Base-by-base conservation (phyloP, 2,797 vertebrate species). In the Jordanella pulchra region DNA sequence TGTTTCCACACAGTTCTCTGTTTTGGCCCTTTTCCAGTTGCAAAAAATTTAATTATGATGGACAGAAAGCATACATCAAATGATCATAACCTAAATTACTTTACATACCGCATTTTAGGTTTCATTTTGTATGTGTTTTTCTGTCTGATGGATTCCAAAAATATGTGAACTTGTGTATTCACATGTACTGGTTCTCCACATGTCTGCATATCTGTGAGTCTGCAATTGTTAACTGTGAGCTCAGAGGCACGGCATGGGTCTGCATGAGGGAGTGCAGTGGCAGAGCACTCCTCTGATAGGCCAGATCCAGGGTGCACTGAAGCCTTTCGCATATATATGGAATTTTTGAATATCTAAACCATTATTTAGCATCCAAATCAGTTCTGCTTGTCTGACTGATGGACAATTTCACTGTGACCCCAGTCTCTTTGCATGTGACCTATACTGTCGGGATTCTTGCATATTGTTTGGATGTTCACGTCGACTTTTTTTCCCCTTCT, bases 361-460 rank as follows among this genome's bases (percentile, higher is more conserved):
- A 94, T 96, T 97, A 97, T 96, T 98, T 97, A 97, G 96, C 96
- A 97, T 99, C 96, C 96, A 97, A 97, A 98, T 99, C 97, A 97
- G 97, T 99, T 99, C 96, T 97, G 98, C 96, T 97, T 99, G 97
- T 99, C 98, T 99, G 97, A 95, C 97, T 98, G 98, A 99, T 98
- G 97, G 98, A 98, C 97, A 99, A 97, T 99, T 97, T 97, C 94
- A 94, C 93, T 95, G 94, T 97, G 95, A 96, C 97, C 96, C 92
- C 86, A 86, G 94, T 96, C 95, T 96, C 95, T 96, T 95, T 95
- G 95, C 95, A 94, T 96, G 95, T 96, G 96, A 98, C 97, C 97
- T 97, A 94, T 95, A 94, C 96, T 96, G 97, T 97, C 96, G 96
- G 96, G 96, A 97, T 96, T 95, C 95, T 95, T 95, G 95, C 95